phyloP scores from a whole-genome alignment of 23 tunicate species.

The Trididemnum clinides region DNA sequence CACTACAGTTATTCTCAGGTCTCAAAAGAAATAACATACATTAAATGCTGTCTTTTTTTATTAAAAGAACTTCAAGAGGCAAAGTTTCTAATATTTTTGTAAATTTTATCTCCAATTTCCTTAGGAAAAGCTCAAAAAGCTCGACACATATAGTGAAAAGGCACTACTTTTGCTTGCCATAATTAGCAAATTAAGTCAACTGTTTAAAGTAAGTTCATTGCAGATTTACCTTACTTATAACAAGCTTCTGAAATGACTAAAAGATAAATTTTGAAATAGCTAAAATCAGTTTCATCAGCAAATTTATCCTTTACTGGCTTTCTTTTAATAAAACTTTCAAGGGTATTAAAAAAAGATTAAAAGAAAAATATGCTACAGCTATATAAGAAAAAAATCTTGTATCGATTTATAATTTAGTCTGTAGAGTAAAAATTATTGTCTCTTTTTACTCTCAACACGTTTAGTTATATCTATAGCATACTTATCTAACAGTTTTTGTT shows the following conservation, averaged over 20 bases:
- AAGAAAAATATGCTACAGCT: too few species aligned
- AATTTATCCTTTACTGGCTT: neutral
- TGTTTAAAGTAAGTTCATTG: neutral
- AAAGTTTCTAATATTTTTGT: neutral
- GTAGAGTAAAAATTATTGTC: neutral
- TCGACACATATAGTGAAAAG: neutral
- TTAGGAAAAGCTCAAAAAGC: neutral
- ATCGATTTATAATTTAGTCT: too few species aligned
- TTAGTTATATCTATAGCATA: neutral
- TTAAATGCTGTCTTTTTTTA: neutral
- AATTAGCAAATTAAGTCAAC: too few species aligned
- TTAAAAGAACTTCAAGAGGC: neutral
- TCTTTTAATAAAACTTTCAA: neutral
- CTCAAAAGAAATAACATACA: neutral
- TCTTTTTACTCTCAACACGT: too few species aligned
- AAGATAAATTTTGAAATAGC: too few species aligned
- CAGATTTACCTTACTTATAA: too few species aligned
- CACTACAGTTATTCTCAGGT: neutral
- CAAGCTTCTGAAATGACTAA: too few species aligned
- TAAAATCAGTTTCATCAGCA: too few species aligned
- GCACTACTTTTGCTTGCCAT: neutral
- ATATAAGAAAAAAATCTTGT: too few species aligned
- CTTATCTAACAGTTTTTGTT: neutral
- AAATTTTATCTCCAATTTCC: neutral
- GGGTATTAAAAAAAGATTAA: neutral